Percentiles rank a stretch among this genome's conserved stretches.
Conservation (phyloP, 2,888 invertebrate species). For the Tiliacea aurago region DNA sequence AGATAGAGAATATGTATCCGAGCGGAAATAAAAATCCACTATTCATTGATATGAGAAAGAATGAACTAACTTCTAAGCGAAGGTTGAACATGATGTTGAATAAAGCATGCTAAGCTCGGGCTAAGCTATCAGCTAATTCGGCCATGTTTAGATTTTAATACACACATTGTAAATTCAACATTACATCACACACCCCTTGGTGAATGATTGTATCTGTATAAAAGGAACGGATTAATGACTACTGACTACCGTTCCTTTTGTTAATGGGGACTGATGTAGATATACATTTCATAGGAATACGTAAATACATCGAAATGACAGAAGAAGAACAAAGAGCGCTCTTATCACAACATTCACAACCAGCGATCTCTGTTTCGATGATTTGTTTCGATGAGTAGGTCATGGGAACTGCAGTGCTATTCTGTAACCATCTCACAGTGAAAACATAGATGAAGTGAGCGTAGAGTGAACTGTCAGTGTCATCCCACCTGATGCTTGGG, state of each 20-base stretch:
- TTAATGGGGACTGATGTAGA: neutral
- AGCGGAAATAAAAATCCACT: conserved; percentile 5
- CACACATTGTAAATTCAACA: too few species aligned
- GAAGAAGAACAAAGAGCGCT: neutral
- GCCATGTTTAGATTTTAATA: too few species aligned
- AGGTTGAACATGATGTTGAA: neutral
- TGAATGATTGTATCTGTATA: neutral
- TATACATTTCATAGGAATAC: conserved; percentile 1
- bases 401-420: too few species aligned
- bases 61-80: neutral
- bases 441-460: too few species aligned
- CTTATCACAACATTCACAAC: conserved; percentile 5
- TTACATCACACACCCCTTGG: too few species aligned
- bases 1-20: conserved; percentile 25
- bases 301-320: conserved; percentile 5
- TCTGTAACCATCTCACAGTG: too few species aligned
- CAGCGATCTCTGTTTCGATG: neutral
- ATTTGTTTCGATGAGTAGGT: neutral
- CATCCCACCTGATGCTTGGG: too few species aligned
- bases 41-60: neutral
- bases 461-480: too few species aligned
- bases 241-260: neutral
- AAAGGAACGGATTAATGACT: neutral
- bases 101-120: neutral
- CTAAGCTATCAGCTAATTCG: too few species aligned